A percentile compares a stretch with the other conserved stretches of the same genome.
These are phyloP conservation scores for Cyanoliseus patagonus DNA, from an alignment of 2,113 vertebrate species.

Conservation along the genomic window DNA sequence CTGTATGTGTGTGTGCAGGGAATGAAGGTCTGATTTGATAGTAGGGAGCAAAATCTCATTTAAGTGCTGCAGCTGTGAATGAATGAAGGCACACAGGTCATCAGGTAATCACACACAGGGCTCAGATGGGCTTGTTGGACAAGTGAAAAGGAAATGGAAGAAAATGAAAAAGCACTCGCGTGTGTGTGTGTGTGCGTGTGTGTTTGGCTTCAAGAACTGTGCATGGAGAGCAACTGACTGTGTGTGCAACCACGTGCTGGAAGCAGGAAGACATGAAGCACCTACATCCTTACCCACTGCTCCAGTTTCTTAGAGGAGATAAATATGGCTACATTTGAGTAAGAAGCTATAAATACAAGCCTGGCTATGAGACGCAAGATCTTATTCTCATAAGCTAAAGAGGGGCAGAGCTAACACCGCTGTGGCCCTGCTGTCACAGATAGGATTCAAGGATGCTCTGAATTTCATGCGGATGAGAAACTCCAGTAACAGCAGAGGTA, in stretches of 20 bases:
- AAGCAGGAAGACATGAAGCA: background rate
- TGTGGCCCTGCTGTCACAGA: background rate
- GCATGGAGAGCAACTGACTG: background rate
- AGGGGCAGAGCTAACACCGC: fast-evolving
- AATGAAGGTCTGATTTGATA: background rate
- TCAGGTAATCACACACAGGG: background rate
- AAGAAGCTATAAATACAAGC: background rate
- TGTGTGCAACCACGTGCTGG: background rate
- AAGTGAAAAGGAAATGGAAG: constrained; percentile 2
- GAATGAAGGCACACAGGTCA: constrained; percentile 20
- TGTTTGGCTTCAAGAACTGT: background rate
- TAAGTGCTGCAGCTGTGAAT: background rate
- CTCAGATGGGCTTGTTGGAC: background rate
- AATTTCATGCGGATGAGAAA: background rate
- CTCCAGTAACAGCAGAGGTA: background rate
- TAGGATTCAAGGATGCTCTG: background rate
- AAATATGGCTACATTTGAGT: background rate
- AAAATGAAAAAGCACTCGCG: background rate
- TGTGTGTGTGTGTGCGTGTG: background rate
- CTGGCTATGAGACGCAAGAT: background rate
- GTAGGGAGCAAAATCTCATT: background rate
- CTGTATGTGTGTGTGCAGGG: background rate
- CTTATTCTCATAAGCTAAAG: background rate
- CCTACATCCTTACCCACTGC: background rate
- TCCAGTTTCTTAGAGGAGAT: background rate